Base-by-base conservation (phyloP, 64 coral and sea anemone genomes). In the Pocillopora verrucosa region DNA sequence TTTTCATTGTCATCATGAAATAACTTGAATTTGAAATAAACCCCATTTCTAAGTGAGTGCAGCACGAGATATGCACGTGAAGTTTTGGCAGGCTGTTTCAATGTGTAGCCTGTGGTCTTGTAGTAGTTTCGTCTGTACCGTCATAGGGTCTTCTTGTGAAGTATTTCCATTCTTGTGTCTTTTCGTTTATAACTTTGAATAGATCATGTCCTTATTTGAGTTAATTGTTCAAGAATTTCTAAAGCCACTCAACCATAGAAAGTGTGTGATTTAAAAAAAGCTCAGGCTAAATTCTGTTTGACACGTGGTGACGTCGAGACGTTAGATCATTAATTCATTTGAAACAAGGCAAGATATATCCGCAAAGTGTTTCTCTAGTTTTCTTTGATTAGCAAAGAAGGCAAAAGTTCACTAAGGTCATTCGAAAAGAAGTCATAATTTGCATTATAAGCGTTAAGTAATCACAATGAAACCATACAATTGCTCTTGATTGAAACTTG, bases 221-320 rank as follows among this genome's bases (percentile, higher is more conserved):
- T 12, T 14, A 26, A 85, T 85, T 85, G 82, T 85, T 72, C 41
- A n/a, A 72, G 82, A 85, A 85, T 72, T 85, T 85, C 82, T 85
- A 72, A 70, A 34, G 63, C 35, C 82, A 45, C 72, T 65, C 82
- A 85, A 85, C 63, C 82, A 85, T 85, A 30, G 16, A 68, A 45
- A 25, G 64, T 72, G 82, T 70, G 56, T 56, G 22, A 72, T 16
- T 0, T 41, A 84, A 24, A 45, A 11, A 56, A 72, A 72, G 19
- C 34, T 7, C 2, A 14, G 51, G 13, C 4, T 70, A 2, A 51
- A 51, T 51, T 51, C 7, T 51, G 3, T 51, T 51, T 7, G 41
- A 3, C 3, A 51, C 3, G 41, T 51, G 41, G 41, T 51, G 41
- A 51, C 41, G 41, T 51, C 41, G 41, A 51, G 7, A 51, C 7